These are phyloP conservation scores for Aix galericulata DNA, from an alignment of 2,113 vertebrate species.

Conservation along the genomic window DNA sequence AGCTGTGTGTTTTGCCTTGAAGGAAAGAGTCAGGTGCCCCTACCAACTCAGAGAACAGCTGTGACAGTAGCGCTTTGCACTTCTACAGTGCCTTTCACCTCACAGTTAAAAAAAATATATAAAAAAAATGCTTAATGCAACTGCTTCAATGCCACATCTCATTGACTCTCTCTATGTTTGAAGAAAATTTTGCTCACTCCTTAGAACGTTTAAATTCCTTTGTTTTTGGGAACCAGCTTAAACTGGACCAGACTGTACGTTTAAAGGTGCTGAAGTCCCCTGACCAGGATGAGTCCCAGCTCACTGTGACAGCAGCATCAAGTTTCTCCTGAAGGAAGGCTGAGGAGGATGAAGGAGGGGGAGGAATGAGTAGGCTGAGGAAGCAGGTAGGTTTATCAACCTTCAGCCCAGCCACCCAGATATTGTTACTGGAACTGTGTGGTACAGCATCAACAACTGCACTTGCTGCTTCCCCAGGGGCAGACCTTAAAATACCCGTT, in stretches of 20 bases:
- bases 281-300: not conserved
- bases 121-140: not conserved
- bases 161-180: not conserved
- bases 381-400: not conserved
- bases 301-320: not conserved
- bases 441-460: not conserved
- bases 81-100: not conserved
- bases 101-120: not conserved
- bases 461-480: not conserved
- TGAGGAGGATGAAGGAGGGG: not conserved
- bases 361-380: not conserved
- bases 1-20: not conserved
- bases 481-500: not conserved
- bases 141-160: not conserved
- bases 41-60: not conserved
- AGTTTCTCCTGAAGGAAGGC: not conserved
- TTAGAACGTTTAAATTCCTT: not conserved
- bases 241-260: not conserved
- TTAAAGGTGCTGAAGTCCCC: fast-evolving
- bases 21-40: not conserved
- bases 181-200: not conserved
- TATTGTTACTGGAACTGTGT: not conserved
- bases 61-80: not conserved
- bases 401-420: not conserved
- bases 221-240: not conserved